These are phyloP conservation scores for Stenichneumon culpator DNA, from an alignment of 2,888 invertebrate genomes.

Conservation along the genomic window DNA sequence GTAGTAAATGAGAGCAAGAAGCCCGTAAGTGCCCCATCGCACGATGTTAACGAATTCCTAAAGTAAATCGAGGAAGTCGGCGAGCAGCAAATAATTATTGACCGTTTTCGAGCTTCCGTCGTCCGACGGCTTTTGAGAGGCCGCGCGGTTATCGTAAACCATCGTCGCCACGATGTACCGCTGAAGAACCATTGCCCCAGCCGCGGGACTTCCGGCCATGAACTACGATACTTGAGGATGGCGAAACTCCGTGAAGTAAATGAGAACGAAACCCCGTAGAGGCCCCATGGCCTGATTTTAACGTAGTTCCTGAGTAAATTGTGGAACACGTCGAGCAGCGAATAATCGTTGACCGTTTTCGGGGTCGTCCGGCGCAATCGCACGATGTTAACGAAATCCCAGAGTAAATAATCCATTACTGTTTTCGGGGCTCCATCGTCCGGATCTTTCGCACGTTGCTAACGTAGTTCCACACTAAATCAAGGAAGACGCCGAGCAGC, in stretches of 20 bases:
- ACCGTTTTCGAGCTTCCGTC: too few species aligned
- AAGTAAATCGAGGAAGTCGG: too few species aligned
- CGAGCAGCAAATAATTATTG: too few species aligned
- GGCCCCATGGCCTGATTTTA: constrained; percentile 89
- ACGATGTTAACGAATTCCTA: too few species aligned
- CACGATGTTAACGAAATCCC: too few species aligned
- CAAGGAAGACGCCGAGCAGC: too few species aligned
- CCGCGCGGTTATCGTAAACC: not conserved
- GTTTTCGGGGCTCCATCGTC: too few species aligned
- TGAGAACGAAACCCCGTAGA: constrained; percentile 90
- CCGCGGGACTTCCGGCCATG: constrained; percentile 61
- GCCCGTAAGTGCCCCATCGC: too few species aligned
- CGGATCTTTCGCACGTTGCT: not conserved
- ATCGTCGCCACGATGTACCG: not conserved
- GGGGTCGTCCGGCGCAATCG: too few species aligned
- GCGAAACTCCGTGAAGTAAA: constrained; percentile 91
- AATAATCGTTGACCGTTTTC: constrained; percentile 88
- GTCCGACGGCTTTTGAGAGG: not conserved
- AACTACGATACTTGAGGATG: constrained; percentile 86
- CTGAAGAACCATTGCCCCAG: not conserved
- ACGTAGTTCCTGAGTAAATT: constrained; percentile 94
- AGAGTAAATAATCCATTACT: too few species aligned
- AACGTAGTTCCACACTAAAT: too few species aligned
- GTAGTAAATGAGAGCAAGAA: too few species aligned
- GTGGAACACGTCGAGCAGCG: constrained; percentile 92